These are phyloP conservation scores for Tachina lurida DNA, from an alignment of 2,888 invertebrate genomes.

Conservation along the genomic window DNA sequence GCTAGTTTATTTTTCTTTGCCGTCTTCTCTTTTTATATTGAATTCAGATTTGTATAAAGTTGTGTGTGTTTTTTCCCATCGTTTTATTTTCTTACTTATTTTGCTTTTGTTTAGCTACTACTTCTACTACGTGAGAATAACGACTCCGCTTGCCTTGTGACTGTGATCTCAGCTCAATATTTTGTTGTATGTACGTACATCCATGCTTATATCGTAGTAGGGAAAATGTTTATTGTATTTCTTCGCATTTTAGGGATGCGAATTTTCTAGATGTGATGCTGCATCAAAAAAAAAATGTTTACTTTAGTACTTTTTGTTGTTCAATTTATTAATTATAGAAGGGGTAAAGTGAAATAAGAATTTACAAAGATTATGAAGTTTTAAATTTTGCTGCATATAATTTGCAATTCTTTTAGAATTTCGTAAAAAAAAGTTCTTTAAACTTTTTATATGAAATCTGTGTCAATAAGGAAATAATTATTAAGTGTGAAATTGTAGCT, in stretches of 20 bases:
- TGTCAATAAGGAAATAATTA: no score
- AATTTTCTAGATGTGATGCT: slow-evolving; percentile 12
- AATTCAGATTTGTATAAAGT: slow-evolving; percentile 34
- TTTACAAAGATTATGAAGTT: no score
- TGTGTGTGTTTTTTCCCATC: slow-evolving; percentile 70
- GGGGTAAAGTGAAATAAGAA: not conserved
- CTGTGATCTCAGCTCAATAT: slow-evolving; percentile 67
- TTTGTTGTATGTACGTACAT: slow-evolving; percentile 16
- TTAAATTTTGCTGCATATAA: no score
- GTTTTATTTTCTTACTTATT: slow-evolving; percentile 62
- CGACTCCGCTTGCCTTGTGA: slow-evolving; percentile 59
- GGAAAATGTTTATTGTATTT: slow-evolving; percentile 12
- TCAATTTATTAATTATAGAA: no score
- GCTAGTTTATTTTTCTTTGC: slow-evolving; percentile 73
- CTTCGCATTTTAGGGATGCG: slow-evolving; percentile 4
- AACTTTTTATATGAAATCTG: no score
- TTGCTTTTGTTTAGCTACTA: slow-evolving; percentile 62
- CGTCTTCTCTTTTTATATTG: slow-evolving; percentile 60
- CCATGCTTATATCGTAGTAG: not conserved
- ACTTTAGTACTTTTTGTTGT: not conserved
- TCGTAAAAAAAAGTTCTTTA: no score
- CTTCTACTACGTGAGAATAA: slow-evolving; percentile 70
- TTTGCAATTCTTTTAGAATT: no score
- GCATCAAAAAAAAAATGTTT: no score
- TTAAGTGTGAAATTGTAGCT: no score